Conservation (phyloP, 2,113 vertebrate genomes). For the Cyprinodon brontotheroides region DNA sequence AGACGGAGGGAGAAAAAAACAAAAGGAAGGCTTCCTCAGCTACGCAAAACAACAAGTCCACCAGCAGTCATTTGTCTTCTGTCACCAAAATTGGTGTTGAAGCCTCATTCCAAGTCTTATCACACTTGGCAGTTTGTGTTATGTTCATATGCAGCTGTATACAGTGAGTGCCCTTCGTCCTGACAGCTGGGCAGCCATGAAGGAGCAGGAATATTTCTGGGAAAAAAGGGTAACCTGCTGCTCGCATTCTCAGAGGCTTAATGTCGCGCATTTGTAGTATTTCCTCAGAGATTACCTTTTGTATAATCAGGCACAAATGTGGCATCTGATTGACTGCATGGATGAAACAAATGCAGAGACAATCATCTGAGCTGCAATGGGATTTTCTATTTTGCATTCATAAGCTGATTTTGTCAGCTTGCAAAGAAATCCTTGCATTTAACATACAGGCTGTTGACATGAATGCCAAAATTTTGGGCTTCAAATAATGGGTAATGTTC, state of each 20-base stretch:
- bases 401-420: background rate
- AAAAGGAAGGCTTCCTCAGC: conserved; percentile 53
- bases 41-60: conserved; percentile 61
- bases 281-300: conserved; percentile 24
- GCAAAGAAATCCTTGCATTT: background rate
- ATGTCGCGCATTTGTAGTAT: conserved; percentile 29
- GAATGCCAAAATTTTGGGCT: background rate
- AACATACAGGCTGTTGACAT: background rate
- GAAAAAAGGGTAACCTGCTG: conserved; percentile 32
- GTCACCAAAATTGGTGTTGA: conserved; percentile 60
- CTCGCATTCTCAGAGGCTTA: conserved; percentile 33
- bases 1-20: conserved; percentile 35
- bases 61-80: conserved; percentile 71
- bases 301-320: conserved; percentile 37
- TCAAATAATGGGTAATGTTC: background rate
- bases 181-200: conserved; percentile 52
- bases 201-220: conserved; percentile 47
- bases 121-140: conserved; percentile 64
- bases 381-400: conserved; percentile 4
- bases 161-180: conserved; percentile 49
- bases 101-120: conserved; percentile 66
- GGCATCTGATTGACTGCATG: conserved; percentile 41
- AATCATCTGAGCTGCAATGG: background rate
- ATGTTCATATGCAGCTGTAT: conserved; percentile 65
- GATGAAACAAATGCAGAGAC: conserved; percentile 11